Evolutionary conservation across 37 sponge, comb jelly and placozoan genomes (phyloP).

Genomic region (Diacarnus erythraeanus): DNA sequence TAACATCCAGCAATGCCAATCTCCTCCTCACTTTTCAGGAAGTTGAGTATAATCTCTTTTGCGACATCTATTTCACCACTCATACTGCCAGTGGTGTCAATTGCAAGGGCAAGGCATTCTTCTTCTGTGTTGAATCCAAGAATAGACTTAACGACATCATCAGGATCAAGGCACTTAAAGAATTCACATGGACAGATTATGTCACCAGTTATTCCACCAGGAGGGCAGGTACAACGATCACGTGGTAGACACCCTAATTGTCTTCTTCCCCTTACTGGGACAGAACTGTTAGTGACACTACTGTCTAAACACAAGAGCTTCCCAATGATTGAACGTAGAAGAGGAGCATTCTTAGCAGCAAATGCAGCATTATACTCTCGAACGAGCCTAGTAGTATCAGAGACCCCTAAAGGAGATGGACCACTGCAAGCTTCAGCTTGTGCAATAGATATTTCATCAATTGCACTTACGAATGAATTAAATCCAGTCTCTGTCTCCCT

Average conservation of each 20-base stretch:
- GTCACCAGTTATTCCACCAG: neutral
- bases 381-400: conserved; percentile 4
- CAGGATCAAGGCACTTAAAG: conserved; percentile 28
- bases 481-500: neutral
- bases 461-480: conserved; percentile 22
- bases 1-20: conserved; percentile 17
- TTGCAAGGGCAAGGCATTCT: conserved; percentile 30
- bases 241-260: neutral
- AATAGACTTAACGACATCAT: conserved; percentile 18
- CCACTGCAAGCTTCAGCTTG: conserved; percentile 15
- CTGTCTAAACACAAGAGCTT: conserved; percentile 22
- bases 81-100: conserved; percentile 50
- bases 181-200: conserved; percentile 18
- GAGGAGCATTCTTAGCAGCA: neutral
- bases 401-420: neutral
- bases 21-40: conserved; percentile 23
- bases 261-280: neutral
- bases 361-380: neutral
- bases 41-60: neutral
- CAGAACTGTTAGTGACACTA: too few species aligned
- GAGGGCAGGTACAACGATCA: conserved; percentile 5
- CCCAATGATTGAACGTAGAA: conserved; percentile 15
- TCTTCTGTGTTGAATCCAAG: conserved; percentile 15
- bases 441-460: conserved; percentile 23
- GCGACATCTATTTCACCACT: conserved; percentile 12